Conservation (phyloP, 2,113 vertebrate species). For the Sinocyclocheilus anophthalmus region DNA sequence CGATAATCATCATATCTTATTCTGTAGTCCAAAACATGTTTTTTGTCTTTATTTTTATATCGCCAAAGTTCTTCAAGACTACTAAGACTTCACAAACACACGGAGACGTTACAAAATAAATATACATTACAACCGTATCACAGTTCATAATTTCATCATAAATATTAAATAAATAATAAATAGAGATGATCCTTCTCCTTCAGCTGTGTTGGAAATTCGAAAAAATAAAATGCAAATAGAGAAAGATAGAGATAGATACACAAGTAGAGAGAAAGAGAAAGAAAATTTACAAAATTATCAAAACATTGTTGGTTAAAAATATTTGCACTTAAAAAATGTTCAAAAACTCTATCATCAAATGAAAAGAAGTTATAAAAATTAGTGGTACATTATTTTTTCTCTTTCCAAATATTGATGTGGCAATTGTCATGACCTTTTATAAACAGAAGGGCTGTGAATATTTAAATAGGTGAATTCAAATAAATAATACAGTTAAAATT, state of each 20-base stretch:
- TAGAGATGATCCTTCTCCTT: slow-evolving; percentile 81
- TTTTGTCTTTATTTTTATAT: slow-evolving; percentile 19
- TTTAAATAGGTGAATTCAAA: slow-evolving; percentile 93
- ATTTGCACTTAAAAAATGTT: slow-evolving; percentile 85
- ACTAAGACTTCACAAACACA: slow-evolving; percentile 64
- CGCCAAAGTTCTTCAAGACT: too few species aligned
- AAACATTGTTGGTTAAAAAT: slow-evolving; percentile 94
- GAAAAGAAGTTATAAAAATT: slow-evolving; percentile 93
- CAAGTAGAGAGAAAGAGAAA: slow-evolving; percentile 66
- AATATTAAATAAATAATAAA: slow-evolving; percentile 94
- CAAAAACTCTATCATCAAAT: slow-evolving; percentile 89
- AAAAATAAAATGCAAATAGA: slow-evolving; percentile 57
- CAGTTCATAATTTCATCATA: slow-evolving; percentile 82
- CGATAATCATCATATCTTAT: slow-evolving; percentile 69
- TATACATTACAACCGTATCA: slow-evolving; percentile 85
- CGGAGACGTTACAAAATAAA: slow-evolving; percentile 92
- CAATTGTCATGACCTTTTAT: slow-evolving; percentile 59
- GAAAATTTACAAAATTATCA: slow-evolving; percentile 85
- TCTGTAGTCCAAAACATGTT: slow-evolving; percentile 67
- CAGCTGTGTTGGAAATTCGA: slow-evolving; percentile 70
- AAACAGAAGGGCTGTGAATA: slow-evolving; percentile 68
- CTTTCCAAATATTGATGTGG: slow-evolving; percentile 67
- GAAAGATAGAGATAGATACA: slow-evolving; percentile 29
- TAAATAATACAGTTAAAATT: slow-evolving; percentile 88
- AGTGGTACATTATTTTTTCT: slow-evolving; percentile 63